Evolutionary conservation across 2,797 vertebrate genomes (phyloP).

Genomic region (Euthynnus affinis): DNA sequence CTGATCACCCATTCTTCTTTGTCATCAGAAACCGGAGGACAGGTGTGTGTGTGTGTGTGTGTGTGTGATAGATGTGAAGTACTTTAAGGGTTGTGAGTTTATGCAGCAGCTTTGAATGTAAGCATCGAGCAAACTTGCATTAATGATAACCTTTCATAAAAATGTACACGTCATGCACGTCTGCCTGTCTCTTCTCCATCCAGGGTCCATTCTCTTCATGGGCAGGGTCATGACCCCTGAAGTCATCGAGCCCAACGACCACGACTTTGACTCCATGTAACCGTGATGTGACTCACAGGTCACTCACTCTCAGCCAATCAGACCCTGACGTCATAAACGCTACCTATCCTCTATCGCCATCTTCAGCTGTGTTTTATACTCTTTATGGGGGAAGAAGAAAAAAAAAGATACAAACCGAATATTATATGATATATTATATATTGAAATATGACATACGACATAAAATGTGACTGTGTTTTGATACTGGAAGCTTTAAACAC

Average conservation of each 20-base stretch:
- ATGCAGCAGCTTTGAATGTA: not conserved
- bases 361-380: constrained; percentile 83
- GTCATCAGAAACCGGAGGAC: constrained; percentile 94
- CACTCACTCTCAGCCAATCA: constrained; percentile 54
- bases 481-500: constrained; percentile 86
- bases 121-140: not conserved
- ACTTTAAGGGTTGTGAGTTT: not conserved
- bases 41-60: constrained; percentile 87
- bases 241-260: constrained; percentile 89
- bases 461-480: constrained; percentile 82
- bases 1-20: constrained; percentile 98
- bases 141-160: not conserved
- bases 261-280: constrained; percentile 94
- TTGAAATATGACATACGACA: constrained; percentile 71
- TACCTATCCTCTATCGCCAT: constrained; percentile 74
- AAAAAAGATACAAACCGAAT: constrained; percentile 65
- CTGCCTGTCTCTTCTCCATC: not conserved
- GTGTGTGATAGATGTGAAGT: constrained; percentile 36
- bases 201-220: constrained; percentile 96
- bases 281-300: constrained; percentile 5
- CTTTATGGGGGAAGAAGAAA: constrained; percentile 58
- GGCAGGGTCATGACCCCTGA: constrained; percentile 98
- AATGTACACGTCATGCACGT: not conserved
- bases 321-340: constrained; percentile 73
- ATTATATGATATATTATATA: constrained; percentile 80